Evolutionary conservation across 1,140 invertebrate genomes (phyloP).

Genomic region (Trialeurodes vaporariorum): DNA sequence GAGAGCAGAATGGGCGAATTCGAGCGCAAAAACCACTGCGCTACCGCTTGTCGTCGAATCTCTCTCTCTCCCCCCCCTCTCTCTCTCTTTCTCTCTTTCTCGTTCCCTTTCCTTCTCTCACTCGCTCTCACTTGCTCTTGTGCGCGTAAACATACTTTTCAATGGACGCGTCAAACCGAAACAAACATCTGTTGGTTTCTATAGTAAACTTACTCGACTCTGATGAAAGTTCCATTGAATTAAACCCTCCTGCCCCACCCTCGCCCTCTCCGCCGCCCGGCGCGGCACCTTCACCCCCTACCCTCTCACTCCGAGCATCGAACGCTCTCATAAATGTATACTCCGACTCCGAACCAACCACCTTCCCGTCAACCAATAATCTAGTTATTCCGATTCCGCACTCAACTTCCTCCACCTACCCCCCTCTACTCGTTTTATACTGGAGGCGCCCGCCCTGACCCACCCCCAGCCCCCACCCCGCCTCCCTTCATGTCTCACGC

Average conservation of each 20-base stretch:
- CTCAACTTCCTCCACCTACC: not conserved
- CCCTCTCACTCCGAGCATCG: too few species aligned
- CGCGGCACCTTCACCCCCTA: too few species aligned
- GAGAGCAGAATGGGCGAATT: not conserved
- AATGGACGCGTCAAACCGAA: not conserved
- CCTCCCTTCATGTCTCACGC: too few species aligned
- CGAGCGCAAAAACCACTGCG: not conserved
- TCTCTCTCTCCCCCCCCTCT: not conserved
- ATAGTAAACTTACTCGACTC: not conserved
- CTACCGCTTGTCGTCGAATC: not conserved
- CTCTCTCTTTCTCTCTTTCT: too few species aligned
- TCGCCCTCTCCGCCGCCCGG: not conserved
- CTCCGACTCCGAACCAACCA: too few species aligned
- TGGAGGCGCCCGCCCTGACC: too few species aligned
- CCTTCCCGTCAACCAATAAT: not conserved
- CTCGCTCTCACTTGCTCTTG: too few species aligned
- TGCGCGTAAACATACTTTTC: not conserved
- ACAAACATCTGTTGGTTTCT: not conserved
- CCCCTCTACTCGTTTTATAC: too few species aligned
- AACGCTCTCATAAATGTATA: too few species aligned
- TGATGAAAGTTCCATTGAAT: not conserved
- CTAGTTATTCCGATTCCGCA: not conserved
- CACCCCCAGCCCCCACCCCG: too few species aligned
- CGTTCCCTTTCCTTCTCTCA: too few species aligned
- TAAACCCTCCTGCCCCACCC: not conserved